Percentiles rank a stretch among this genome's conserved stretches.
phyloP scores from a whole-genome alignment of 2,888 invertebrate genomes.

The Microctonus hyperodae region DNA sequence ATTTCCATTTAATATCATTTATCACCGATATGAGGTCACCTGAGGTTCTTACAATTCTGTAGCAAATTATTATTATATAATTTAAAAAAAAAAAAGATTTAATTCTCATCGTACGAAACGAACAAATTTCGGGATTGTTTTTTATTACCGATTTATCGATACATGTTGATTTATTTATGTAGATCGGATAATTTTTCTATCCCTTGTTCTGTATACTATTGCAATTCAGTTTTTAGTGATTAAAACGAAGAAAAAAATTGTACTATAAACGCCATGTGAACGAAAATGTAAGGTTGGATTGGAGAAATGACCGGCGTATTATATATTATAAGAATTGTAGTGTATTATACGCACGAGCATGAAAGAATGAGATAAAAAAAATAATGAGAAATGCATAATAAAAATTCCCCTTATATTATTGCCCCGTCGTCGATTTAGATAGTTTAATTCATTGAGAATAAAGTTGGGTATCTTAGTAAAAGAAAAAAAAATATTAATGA shows the following conservation, averaged over 20 bases:
- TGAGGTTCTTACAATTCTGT: background rate
- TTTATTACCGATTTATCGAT: background rate
- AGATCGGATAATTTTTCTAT: slow-evolving; percentile 20
- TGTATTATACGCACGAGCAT: background rate
- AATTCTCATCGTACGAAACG: background rate
- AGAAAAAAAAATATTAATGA: slow-evolving; percentile 38
- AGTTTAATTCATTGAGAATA: slow-evolving; percentile 42
- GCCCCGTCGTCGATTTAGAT: slow-evolving; percentile 40
- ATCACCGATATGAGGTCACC: background rate
- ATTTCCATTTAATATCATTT: background rate
- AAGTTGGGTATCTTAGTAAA: slow-evolving; percentile 34
- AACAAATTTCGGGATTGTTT: background rate
- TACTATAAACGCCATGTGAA: slow-evolving; percentile 5
- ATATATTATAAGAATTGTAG: slow-evolving; percentile 1
- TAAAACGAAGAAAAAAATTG: background rate
- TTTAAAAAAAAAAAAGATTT: slow-evolving; percentile 1
- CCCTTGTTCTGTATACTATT: slow-evolving; percentile 15
- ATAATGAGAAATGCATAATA: slow-evolving; percentile 24
- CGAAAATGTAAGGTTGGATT: background rate
- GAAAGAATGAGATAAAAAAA: slow-evolving; percentile 5
- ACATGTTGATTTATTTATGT: background rate
- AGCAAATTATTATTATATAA: slow-evolving; percentile 4
- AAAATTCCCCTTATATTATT: slow-evolving; percentile 31
- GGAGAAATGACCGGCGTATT: no score
- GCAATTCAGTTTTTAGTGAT: slow-evolving; percentile 8